These are phyloP conservation scores for Gambelia wislizenii DNA, from an alignment of 2,797 vertebrate genomes.

Conservation along the genomic window DNA sequence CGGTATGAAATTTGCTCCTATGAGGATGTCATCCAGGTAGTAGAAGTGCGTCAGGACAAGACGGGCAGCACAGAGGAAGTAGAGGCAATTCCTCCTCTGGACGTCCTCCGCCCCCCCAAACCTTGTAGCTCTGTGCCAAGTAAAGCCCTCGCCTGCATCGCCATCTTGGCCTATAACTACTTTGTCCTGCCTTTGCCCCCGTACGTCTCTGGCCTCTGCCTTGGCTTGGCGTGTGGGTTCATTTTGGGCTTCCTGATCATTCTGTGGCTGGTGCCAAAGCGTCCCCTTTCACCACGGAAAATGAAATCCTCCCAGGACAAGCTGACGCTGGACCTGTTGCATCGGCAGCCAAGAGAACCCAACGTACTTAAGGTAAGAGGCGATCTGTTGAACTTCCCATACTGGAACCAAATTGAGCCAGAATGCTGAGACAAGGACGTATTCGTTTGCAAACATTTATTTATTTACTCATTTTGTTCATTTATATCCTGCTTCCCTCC, in stretches of 20 bases:
- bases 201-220: slow-evolving; percentile 86
- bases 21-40: slow-evolving; percentile 80
- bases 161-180: slow-evolving; percentile 85
- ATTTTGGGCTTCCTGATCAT: slow-evolving; percentile 85
- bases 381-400: no score
- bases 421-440: background rate
- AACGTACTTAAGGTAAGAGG: slow-evolving; percentile 80
- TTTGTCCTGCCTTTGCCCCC: slow-evolving; percentile 86
- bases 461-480: no score
- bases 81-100: accelerated
- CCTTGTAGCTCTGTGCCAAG: slow-evolving; percentile 75
- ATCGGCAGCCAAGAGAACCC: slow-evolving; percentile 55
- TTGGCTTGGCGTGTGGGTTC: slow-evolving; percentile 86
- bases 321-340: slow-evolving; percentile 53
- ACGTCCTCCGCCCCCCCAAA: background rate
- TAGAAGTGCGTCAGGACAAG: slow-evolving; percentile 69
- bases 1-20: slow-evolving; percentile 81
- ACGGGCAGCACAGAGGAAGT: background rate
- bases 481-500: no score
- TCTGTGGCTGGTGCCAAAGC: slow-evolving; percentile 77
- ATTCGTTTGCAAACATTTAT: background rate
- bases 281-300: slow-evolving; percentile 17
- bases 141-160: slow-evolving; percentile 79
- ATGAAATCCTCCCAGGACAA: slow-evolving; percentile 35
- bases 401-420: background rate